Evolutionary conservation across 2,888 invertebrate genomes (phyloP).

Genomic region (Metalampra italica): DNA sequence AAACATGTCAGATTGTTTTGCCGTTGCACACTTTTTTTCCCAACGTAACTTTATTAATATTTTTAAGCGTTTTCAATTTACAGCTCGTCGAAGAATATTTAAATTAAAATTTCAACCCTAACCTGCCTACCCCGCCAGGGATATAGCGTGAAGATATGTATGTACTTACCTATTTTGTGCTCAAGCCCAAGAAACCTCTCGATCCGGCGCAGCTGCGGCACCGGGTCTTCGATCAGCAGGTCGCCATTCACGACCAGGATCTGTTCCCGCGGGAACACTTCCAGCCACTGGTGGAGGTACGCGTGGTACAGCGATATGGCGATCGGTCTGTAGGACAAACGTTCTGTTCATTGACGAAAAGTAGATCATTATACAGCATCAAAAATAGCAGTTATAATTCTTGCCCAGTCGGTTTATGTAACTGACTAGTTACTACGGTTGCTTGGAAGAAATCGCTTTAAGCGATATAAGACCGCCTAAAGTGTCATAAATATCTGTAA

Average conservation of each 20-base stretch:
- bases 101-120: no score
- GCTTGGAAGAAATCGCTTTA: no score
- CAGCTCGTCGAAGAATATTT: no score
- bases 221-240: conserved; percentile 92
- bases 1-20: no score
- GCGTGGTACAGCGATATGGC: conserved; percentile 94
- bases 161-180: conserved; percentile 72
- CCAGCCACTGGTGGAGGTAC: conserved; percentile 94
- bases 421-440: no score
- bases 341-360: neutral
- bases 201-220: conserved; percentile 90
- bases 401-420: neutral
- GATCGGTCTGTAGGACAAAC: conserved; percentile 78
- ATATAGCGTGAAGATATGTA: no score
- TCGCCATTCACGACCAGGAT: conserved; percentile 97
- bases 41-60: no score
- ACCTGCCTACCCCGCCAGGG: no score
- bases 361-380: neutral
- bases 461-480: no score
- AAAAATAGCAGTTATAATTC: neutral
- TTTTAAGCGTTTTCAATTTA: no score
- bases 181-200: conserved; percentile 90
- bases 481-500: no score
- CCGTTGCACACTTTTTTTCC: no score
- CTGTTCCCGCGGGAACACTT: conserved; percentile 94